phyloP scores from a whole-genome alignment of 1,140 invertebrate genomes.

The Oryzaephilus surinamensis region DNA sequence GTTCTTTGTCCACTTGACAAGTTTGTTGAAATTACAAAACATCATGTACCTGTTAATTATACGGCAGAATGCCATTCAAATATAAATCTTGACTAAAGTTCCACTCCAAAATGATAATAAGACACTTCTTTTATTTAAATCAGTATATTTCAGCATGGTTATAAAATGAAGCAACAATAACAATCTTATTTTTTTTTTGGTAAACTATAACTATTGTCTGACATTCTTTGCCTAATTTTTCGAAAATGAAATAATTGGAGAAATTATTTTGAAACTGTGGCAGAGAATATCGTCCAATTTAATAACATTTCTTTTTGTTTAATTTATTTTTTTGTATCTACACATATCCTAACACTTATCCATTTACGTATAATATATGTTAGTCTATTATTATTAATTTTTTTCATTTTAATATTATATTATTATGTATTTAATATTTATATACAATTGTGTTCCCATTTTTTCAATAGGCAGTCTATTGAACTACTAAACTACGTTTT shows the following conservation, averaged over 20 bases:
- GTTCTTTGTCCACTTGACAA: constrained; percentile 15
- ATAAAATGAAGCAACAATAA: constrained; percentile 43
- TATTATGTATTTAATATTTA: constrained; percentile 13
- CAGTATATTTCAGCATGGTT: constrained; percentile 38
- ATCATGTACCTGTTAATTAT: constrained; percentile 21
- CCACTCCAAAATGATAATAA: neutral
- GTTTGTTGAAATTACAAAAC: constrained; percentile 17
- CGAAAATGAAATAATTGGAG: no score
- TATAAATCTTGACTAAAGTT: constrained; percentile 14
- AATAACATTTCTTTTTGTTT: no score
- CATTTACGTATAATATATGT: no score
- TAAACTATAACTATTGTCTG: no score
- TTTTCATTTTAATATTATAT: no score
- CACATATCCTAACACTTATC: no score
- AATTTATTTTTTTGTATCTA: no score
- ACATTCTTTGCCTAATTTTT: no score
- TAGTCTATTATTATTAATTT: no score
- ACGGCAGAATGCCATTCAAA: constrained; percentile 22
- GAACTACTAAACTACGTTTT: constrained; percentile 8
- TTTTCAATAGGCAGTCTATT: constrained; percentile 23
- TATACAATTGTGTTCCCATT: constrained; percentile 27
- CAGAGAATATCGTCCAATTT: no score
- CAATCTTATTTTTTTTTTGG: constrained; percentile 12
- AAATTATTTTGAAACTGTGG: no score
- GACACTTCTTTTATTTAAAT: constrained; percentile 1